Evolutionary conservation across 2,888 invertebrate species (phyloP).

Genomic region (Lasiommata megera): DNA sequence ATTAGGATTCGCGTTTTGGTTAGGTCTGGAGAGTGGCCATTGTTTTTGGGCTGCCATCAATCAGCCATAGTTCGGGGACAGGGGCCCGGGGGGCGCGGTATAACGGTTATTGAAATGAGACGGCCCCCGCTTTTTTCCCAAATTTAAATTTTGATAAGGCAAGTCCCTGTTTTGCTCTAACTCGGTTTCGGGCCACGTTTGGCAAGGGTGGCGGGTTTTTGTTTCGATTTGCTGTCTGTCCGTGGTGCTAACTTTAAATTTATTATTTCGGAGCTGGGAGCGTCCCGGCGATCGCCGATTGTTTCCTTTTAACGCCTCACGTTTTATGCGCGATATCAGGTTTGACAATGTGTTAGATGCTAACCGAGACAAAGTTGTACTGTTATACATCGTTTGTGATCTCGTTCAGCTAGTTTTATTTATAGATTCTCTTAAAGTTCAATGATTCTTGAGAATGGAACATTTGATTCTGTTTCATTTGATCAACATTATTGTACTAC

Average conservation of each 20-base stretch:
- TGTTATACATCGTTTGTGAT: slow-evolving; percentile 9
- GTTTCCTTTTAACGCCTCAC: slow-evolving; percentile 29
- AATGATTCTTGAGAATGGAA: background rate
- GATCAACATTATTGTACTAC: background rate
- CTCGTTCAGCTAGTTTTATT: slow-evolving; percentile 10
- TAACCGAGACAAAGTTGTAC: slow-evolving; percentile 8
- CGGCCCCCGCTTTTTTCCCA: slow-evolving; percentile 75
- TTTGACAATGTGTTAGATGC: slow-evolving; percentile 15
- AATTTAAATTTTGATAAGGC: slow-evolving; percentile 82
- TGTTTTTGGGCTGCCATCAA: slow-evolving; percentile 77
- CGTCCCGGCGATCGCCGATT: slow-evolving; percentile 25
- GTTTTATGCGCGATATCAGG: slow-evolving; percentile 20
- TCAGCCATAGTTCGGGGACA: slow-evolving; percentile 65
- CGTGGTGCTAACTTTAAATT: slow-evolving; percentile 46
- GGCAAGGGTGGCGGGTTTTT: slow-evolving; percentile 67
- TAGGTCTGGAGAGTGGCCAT: slow-evolving; percentile 68
- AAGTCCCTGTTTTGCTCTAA: slow-evolving; percentile 75
- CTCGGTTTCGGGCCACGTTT: slow-evolving; percentile 57
- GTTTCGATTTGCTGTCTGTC: slow-evolving; percentile 63
- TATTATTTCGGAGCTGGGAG: slow-evolving; percentile 38
- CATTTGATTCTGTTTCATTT: background rate
- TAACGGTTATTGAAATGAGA: slow-evolving; percentile 82
- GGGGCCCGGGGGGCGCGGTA: slow-evolving; percentile 43
- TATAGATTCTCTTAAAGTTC: slow-evolving; percentile 1
- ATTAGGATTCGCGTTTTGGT: slow-evolving; percentile 77